phyloP scores from a whole-genome alignment of 2,797 vertebrate species.

The Oceanodroma leucorhoa region DNA sequence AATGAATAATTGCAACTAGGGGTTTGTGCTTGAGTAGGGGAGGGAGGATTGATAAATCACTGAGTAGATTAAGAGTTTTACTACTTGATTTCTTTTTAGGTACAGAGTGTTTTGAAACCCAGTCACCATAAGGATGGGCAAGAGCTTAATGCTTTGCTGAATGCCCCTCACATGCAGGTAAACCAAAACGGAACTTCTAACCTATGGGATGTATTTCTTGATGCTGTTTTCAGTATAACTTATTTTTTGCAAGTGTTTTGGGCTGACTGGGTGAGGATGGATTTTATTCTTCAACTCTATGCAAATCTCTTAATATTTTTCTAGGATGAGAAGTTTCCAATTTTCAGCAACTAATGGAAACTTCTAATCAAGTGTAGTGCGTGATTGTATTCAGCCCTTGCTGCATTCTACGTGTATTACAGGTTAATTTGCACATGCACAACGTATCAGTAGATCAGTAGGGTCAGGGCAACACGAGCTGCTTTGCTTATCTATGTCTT shows the following conservation, averaged over 20 bases:
- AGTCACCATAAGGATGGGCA: slow-evolving; percentile 90
- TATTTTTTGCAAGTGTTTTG: neutral
- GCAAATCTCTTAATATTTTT: neutral
- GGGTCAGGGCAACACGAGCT: neutral
- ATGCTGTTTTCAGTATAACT: neutral
- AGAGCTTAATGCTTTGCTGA: slow-evolving; percentile 89
- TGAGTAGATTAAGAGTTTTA: neutral
- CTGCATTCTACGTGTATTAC: neutral
- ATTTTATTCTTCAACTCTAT: neutral
- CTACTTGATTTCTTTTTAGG: slow-evolving; percentile 74
- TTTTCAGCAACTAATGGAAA: neutral
- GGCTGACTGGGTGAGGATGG: neutral
- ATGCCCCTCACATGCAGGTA: slow-evolving; percentile 90
- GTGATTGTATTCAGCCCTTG: neutral
- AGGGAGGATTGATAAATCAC: neutral
- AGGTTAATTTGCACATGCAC: neutral
- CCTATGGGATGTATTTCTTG: neutral
- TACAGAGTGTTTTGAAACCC: slow-evolving; percentile 85
- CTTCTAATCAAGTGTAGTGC: neutral
- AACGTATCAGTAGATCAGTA: neutral
- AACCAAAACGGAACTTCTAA: neutral
- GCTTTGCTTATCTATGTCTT: neutral
- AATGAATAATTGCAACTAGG: neutral
- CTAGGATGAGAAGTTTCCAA: neutral
- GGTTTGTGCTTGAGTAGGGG: neutral